A percentile compares a stretch with the other conserved stretches of the same genome.
These are phyloP conservation scores for Cetoscarus ocellatus DNA, from an alignment of 2,797 vertebrate species.

Conservation along the genomic window DNA sequence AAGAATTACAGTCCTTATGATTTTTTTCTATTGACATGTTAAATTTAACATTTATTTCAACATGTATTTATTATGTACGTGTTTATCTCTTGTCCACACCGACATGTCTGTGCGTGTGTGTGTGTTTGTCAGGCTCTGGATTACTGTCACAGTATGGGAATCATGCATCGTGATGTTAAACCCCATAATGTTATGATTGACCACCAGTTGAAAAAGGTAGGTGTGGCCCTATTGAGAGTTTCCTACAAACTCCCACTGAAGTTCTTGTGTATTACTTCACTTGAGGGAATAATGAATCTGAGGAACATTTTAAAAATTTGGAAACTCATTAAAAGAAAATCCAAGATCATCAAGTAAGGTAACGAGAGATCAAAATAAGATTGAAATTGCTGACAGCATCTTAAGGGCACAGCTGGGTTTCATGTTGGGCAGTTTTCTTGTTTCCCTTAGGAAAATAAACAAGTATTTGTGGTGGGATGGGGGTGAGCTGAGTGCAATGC, in stretches of 20 bases:
- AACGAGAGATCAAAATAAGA: no score
- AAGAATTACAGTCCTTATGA: constrained; percentile 47
- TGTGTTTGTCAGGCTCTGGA: constrained; percentile 89
- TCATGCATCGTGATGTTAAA: constrained; percentile 98
- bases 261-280: neutral
- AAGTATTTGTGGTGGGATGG: no score
- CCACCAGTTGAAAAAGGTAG: constrained; percentile 97
- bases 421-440: no score
- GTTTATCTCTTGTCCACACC: neutral
- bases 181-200: constrained; percentile 99
- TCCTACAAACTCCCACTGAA: constrained; percentile 21
- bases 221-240: constrained; percentile 24
- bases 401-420: no score
- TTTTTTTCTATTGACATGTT: neutral
- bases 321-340: no score
- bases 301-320: no score
- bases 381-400: no score
- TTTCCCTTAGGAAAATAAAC: no score
- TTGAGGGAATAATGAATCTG: no score
- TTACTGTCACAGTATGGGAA: constrained; percentile 98
- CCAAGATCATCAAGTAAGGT: no score
- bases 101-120: neutral
- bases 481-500: no score
- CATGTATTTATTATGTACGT: neutral
- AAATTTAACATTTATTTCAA: neutral